Percentiles rank a stretch among this genome's conserved stretches.
phyloP scores from a whole-genome alignment of 2,797 vertebrate species.

The Rhadinocentrus ornatus region DNA sequence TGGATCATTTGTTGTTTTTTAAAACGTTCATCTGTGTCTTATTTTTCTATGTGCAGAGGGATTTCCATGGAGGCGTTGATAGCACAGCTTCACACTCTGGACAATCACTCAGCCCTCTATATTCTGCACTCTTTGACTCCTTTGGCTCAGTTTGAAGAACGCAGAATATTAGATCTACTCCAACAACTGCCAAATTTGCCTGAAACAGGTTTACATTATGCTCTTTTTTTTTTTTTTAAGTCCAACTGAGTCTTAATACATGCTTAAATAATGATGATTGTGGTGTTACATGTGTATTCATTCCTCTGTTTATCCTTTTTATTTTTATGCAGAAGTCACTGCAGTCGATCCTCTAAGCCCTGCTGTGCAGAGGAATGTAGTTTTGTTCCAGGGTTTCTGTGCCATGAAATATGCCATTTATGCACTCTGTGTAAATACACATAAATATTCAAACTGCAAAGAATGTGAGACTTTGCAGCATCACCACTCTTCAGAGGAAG shows the following conservation, averaged over 20 bases:
- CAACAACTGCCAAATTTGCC: conserved; percentile 80
- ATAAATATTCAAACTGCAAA: conserved; percentile 80
- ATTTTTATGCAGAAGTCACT: conserved; percentile 60
- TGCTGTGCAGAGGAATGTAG: conserved; percentile 83
- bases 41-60: conserved; percentile 70
- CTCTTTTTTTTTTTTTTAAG: neutral
- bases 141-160: conserved; percentile 88
- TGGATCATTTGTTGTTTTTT: neutral
- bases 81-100: conserved; percentile 89
- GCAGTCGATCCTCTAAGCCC: conserved; percentile 53
- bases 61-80: conserved; percentile 87
- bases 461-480: conserved; percentile 68
- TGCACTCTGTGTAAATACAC: conserved; percentile 91
- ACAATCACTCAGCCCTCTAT: conserved; percentile 92
- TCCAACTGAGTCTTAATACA: neutral
- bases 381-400: conserved; percentile 92
- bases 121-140: conserved; percentile 92
- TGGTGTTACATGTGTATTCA: neutral
- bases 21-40: neutral
- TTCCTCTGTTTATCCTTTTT: neutral
- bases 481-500: conserved; percentile 48
- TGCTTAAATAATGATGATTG: neutral
- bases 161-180: conserved; percentile 88
- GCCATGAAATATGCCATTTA: conserved; percentile 96
- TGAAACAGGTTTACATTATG: conserved; percentile 51